Conservation (phyloP, 2,113 vertebrate species). For the Antechinus stuartii region DNA sequence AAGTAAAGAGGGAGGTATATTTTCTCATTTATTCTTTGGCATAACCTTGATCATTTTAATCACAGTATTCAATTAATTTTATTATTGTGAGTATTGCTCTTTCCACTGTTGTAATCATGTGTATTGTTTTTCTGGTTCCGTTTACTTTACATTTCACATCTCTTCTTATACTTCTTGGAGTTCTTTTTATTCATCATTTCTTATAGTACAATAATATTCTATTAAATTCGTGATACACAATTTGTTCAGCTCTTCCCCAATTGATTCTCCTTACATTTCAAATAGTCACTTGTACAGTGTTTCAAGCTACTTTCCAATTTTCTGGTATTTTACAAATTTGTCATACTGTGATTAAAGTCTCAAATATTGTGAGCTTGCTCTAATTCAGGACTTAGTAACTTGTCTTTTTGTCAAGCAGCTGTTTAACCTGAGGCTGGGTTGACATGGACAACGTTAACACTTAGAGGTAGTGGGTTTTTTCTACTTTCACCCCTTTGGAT, state of each 20-base stretch:
- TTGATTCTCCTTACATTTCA: background rate
- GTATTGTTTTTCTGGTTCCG: background rate
- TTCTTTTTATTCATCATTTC: background rate
- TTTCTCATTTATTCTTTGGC: background rate
- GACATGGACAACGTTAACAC: background rate
- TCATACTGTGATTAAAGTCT: background rate
- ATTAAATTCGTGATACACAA: background rate
- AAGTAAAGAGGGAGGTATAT: background rate
- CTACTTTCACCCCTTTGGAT: background rate
- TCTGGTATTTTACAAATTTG: background rate
- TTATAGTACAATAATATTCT: background rate
- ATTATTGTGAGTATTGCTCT: background rate
- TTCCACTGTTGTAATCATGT: background rate
- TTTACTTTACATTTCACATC: background rate
- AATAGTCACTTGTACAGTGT: background rate
- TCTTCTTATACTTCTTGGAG: background rate
- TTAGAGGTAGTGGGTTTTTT: background rate
- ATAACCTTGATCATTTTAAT: background rate
- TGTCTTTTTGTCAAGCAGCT: conserved; percentile 4
- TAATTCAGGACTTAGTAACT: background rate
- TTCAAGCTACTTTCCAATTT: background rate
- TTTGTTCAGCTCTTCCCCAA: background rate
- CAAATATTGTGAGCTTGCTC: background rate
- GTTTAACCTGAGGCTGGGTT: background rate
- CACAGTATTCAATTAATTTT: background rate